These are phyloP conservation scores for Aurelia sp. DNA, from an alignment of 30 jellyfish, hydroid and myxozoan species.

Conservation along the genomic window DNA sequence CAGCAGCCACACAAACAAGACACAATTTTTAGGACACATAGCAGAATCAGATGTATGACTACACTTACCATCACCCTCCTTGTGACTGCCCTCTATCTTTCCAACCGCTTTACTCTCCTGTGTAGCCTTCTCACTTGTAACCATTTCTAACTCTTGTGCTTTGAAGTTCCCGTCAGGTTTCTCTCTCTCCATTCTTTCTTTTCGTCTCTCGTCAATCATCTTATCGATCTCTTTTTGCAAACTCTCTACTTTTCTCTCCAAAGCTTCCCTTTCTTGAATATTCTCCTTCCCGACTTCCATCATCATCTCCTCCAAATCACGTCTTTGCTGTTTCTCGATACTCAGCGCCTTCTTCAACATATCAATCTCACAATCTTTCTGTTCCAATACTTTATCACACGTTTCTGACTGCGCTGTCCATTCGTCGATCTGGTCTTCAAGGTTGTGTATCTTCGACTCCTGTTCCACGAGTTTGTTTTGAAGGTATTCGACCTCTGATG, in stretches of 20 bases:
- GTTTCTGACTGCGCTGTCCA: conserved; percentile 72
- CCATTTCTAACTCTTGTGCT: too few species aligned
- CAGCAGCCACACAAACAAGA: too few species aligned
- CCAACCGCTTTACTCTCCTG: too few species aligned
- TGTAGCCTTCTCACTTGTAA: too few species aligned
- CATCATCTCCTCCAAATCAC: conserved; percentile 70
- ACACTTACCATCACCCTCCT: too few species aligned
- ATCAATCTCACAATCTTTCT: conserved; percentile 69
- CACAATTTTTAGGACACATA: too few species aligned
- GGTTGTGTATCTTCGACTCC: conserved; percentile 48
- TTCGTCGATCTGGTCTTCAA: conserved; percentile 76
- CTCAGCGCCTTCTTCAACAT: conserved; percentile 55
- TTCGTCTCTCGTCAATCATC: conserved; percentile 13
- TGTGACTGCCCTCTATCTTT: too few species aligned
- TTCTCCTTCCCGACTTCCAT: conserved; percentile 70
- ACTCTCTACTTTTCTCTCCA: conserved; percentile 25
- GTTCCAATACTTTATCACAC: conserved; percentile 65
- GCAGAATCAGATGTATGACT: too few species aligned
- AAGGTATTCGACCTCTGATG: conserved; percentile 57
- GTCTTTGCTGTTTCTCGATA: conserved; percentile 69
- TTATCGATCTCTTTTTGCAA: conserved; percentile 28
- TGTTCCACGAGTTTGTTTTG: conserved; percentile 47
- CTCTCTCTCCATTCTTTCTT: not conserved
- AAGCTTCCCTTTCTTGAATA: conserved; percentile 23
- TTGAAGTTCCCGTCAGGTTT: too few species aligned